Base-by-base conservation (phyloP, 2,888 invertebrate genomes). In the Sphaeridia pumilis region DNA sequence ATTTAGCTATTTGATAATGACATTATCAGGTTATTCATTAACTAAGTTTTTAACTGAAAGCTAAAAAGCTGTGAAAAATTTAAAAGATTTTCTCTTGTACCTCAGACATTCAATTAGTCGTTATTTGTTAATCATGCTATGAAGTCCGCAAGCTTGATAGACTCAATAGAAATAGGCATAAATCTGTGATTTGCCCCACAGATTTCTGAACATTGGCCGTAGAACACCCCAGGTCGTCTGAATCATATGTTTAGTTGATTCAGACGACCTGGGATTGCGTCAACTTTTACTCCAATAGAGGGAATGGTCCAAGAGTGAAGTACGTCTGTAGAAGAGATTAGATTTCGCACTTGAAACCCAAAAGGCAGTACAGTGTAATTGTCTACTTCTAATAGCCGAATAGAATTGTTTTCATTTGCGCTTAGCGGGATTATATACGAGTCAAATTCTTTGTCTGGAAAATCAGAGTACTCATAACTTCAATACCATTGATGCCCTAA, bases 151-250 rank as follows among this genome's bases (percentile, higher is more conserved):
- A 73, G 69, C 56, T 72, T 70, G 49, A 76, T 73, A 67, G 74
- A 75, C 78, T 81, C 79, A 66, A 80, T 70, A 55, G 77, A 75
- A 76, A 84, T 83, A 28, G 83, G 84, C 73, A 85, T 85, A 77
- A 84, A 84, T 55, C 82, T 82, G 70, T 85, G 83, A 69, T 85
- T 84, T 49, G 79, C 77, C 0, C 84, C 84, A 73, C 84, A 85
- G 74, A 85, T 84, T 78, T 85, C 83, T 64, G 83, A 84, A 69
- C 84, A 85, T 78, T 84, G 83, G 0, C 83, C 83, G 71, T 72
- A 84, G 71, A 76, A 81, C 68, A 83, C 65, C 41, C 83, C 82
- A 1, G 80, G 74, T 2, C 78, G 78, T 60, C 76, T 79, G 65
- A 77, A 74, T 65, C 73, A 72, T 69, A 82, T 76, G 65, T 72